Evolutionary conservation across 2,113 vertebrate genomes (phyloP), one percentile per base, ranked within the genome.

Genomic region (Erythrocebus patas): DNA sequence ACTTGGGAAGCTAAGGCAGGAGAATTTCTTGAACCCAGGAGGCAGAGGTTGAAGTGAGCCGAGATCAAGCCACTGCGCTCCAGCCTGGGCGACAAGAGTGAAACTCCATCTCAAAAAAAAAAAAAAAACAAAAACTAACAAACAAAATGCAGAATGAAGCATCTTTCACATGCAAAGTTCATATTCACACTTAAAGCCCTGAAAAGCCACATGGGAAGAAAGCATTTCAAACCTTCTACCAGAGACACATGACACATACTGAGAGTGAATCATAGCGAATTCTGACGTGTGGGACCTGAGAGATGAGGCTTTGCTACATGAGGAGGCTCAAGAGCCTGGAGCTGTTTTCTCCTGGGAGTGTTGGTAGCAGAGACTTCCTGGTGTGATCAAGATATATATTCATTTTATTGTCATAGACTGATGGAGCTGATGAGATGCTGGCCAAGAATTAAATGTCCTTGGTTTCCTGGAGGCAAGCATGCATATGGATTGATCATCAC

Each of bases 341-440:
- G 35, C 38, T 43, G 0, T 14, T 35, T 78, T 66, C 48, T 94
- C 84, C 89, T 0, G 0, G 52, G 52, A 18, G 82, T 70, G 25
- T 68, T 5, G 81, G 55, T 8, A 45, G 38, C 52, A 57, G 45
- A 80, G 43, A 75, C 59, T 17, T 93, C 87, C 75, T 35, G 43
- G 55, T 30, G 43, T 50, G 76, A 90, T 45, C 55, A 78, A 82
- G 96, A 87, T 14, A 85, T n/a, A 55, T 13, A 90, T 92, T 88
- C 83, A 92, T 79, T 97, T 97, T 68, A 96, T 84, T 88, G 43
- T 95, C 92, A 66, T 9, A 40, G n/a, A 52, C n/a, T 27, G 88
- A 96, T 82, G 1, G 27, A 82, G 38, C 79, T 79, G 86, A 95
- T 91, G 48, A 97, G 91, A 91, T 57, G 32, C 68, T 80, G 82